Evolutionary conservation across 2,113 vertebrate genomes (phyloP).

Genomic region (Cinclus mexicanus): DNA sequence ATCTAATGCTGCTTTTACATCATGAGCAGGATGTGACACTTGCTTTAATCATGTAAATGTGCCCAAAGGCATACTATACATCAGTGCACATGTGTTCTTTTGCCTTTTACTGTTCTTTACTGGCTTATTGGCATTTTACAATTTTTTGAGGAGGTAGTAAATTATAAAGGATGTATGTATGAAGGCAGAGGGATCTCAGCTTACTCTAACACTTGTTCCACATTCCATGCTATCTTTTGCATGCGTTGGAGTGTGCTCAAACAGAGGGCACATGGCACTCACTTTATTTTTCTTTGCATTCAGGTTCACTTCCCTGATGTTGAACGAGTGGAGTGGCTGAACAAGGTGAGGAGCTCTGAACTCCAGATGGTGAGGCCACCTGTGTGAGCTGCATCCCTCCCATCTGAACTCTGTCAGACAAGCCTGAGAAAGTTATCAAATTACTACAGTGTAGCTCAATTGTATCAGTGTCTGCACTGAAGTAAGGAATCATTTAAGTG

Average conservation of each 20-base stretch:
- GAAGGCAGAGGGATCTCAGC: neutral
- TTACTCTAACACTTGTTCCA: neutral
- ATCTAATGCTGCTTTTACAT: neutral
- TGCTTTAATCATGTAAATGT: neutral
- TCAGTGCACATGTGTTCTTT: neutral
- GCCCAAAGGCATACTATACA: neutral
- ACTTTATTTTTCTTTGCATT: slow-evolving; percentile 5
- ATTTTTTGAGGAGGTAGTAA: neutral
- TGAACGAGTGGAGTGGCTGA: slow-evolving; percentile 92
- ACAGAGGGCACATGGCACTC: neutral
- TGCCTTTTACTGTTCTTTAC: neutral
- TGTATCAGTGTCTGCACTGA: neutral
- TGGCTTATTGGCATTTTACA: neutral
- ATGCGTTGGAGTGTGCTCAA: neutral
- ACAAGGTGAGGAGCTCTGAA: slow-evolving; percentile 84
- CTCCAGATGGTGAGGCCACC: slow-evolving; percentile 41
- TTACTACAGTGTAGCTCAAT: neutral
- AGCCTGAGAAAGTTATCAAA: neutral
- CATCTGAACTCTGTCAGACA: neutral
- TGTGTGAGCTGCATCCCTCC: slow-evolving; percentile 46
- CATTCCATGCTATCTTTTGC: neutral
- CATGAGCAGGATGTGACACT: slow-evolving; percentile 33
- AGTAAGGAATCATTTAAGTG: neutral
- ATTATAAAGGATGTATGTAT: neutral
- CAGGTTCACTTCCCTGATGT: slow-evolving; percentile 91